Base-by-base conservation (phyloP, 92 coral and sea anemone species). In the Chrysogorgia sp. region DNA sequence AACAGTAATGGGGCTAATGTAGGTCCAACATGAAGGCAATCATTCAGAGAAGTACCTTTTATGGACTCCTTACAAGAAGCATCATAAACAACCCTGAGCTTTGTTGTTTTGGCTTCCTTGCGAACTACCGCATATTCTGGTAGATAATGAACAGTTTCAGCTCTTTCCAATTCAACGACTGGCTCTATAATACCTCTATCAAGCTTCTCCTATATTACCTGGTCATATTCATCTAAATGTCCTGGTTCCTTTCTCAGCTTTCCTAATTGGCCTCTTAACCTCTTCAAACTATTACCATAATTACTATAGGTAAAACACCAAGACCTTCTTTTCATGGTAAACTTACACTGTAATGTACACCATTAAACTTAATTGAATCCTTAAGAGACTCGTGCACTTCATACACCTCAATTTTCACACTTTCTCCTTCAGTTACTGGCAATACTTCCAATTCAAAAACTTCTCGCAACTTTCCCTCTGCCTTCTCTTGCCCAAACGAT, bases 81-180 rank as follows among this genome's bases (percentile, higher is more conserved):
- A n/a, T n/a, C n/a, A n/a, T n/a, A n/a, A n/a, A n/a, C n/a, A n/a
- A n/a, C n/a, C n/a, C n/a, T n/a, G n/a, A n/a, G n/a, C n/a, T n/a
- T n/a, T n/a, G n/a, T n/a, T n/a, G n/a, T n/a, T n/a, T n/a, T 57
- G 21, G 87, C 76, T 15, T 64, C 69, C 34, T 25, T 34, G 13
- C 83, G 60, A 22, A 83, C 33, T 15, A 83, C 87, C 37, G 84
- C 79, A 24, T 63, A 64, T 40, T 77, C 77, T 7, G 84, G 83
- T 5, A 82, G 59, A 59, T 83, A 83, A 67, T 83, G 87, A 4
- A n/a, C 60, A 24, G 37, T 77, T 17, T 57, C 74, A 40, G 76
- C 58, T 70, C 25, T 53, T 53, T 77, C 84, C 63, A 83, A 49
- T 31, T 64, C 78, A n/a, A n/a, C n/a, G n/a, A n/a, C n/a, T n/a